Percentiles rank a stretch among this genome's conserved stretches.
phyloP scores from a whole-genome alignment of 1,140 invertebrate genomes.

The Zaprionus ornatus region DNA sequence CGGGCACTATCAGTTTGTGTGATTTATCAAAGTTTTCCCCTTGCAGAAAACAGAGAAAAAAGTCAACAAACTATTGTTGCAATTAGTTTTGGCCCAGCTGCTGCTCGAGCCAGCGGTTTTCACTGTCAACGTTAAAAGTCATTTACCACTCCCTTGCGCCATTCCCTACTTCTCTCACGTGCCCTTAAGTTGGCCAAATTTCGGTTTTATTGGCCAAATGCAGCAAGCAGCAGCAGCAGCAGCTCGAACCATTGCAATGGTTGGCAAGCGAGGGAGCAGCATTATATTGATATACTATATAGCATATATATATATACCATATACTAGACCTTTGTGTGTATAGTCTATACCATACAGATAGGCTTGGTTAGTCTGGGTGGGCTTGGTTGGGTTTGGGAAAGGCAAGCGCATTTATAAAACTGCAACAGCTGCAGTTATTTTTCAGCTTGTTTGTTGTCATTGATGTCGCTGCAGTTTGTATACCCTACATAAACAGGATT shows the following conservation, averaged over 20 bases:
- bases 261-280: constrained; percentile 23
- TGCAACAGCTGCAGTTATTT: constrained; percentile 81
- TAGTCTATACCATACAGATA: constrained; percentile 12
- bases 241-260: constrained; percentile 13
- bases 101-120: constrained; percentile 26
- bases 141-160: constrained; percentile 23
- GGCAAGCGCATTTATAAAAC: constrained; percentile 74
- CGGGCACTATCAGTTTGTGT: constrained; percentile 34
- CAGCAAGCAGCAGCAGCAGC: constrained; percentile 1
- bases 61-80: constrained; percentile 45
- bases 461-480: constrained; percentile 37
- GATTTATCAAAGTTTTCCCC: constrained; percentile 55
- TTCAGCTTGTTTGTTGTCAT: constrained; percentile 65
- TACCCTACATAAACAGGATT: constrained; percentile 22
- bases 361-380: constrained; percentile 11
- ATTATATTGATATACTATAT: constrained; percentile 36
- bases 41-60: constrained; percentile 16
- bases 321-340: constrained; percentile 5
- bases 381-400: constrained; percentile 19
- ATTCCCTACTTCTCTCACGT: background rate
- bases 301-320: background rate
- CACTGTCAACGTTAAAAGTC: constrained; percentile 49
- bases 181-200: constrained; percentile 13
- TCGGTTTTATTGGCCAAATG: constrained; percentile 11
- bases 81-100: constrained; percentile 56